phyloP scores from a whole-genome alignment of 2,797 vertebrate species.

The Meda fulgida region DNA sequence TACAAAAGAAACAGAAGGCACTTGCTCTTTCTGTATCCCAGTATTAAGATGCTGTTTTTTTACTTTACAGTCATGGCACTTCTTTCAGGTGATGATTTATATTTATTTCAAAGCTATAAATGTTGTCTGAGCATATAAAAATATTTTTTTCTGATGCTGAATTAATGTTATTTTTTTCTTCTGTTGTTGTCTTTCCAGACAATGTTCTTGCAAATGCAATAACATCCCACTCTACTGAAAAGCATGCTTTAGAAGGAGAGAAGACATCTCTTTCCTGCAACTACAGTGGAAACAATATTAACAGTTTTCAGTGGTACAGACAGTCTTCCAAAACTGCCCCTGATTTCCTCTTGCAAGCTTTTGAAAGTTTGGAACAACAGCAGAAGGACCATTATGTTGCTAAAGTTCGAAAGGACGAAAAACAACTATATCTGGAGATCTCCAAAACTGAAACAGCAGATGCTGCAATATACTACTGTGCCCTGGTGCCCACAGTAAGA shows the following conservation, averaged over 20 bases:
- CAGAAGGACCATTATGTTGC: neutral
- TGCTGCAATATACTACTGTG: neutral
- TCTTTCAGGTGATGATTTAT: constrained; percentile 2
- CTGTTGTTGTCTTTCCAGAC: constrained; percentile 14
- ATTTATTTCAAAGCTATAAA: neutral
- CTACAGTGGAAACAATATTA: neutral
- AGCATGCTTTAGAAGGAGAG: neutral
- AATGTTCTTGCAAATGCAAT: neutral
- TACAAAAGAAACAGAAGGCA: neutral
- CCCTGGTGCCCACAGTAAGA: constrained; percentile 4
- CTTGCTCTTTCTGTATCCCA: neutral
- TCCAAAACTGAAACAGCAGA: neutral
- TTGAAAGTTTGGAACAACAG: accelerated
- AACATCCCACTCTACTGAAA: neutral
- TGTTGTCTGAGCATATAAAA: neutral
- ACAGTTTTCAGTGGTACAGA: neutral
- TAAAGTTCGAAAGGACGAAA: neutral
- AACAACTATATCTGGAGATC: neutral
- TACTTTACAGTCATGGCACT: neutral
- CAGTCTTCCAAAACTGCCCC: neutral
- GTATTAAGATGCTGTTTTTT: neutral
- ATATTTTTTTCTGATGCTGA: neutral
- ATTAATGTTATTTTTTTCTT: neutral
- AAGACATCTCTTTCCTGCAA: neutral
- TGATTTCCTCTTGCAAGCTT: neutral